Conservation (phyloP, 2,113 vertebrate species). For the Carettochelys insculpta region DNA sequence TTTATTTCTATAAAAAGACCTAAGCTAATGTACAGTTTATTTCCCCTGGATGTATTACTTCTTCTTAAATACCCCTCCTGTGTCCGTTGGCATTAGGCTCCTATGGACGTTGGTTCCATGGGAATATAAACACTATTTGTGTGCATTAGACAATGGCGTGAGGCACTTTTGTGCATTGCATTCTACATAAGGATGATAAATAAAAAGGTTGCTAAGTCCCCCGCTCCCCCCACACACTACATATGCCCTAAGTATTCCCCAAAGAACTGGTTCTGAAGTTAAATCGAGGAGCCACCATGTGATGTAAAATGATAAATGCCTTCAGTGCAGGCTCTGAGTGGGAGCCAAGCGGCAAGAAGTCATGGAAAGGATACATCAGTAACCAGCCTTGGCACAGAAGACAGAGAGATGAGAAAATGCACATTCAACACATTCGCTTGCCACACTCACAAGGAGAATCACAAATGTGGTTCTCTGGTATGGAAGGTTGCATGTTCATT, state of each 20-base stretch:
- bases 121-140: neutral
- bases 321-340: neutral
- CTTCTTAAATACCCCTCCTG: neutral
- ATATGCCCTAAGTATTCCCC: neutral
- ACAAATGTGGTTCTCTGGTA: conserved; percentile 24
- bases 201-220: neutral
- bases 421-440: neutral
- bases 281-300: neutral
- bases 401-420: neutral
- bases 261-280: neutral
- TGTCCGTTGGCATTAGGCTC: neutral
- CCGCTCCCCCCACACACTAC: neutral
- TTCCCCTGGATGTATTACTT: neutral
- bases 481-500: neutral
- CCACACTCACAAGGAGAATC: conserved; percentile 6
- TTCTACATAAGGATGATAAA: neutral
- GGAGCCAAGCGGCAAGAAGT: neutral
- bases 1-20: neutral
- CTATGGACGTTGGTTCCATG: neutral
- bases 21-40: neutral
- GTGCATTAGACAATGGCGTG: neutral
- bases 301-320: neutral
- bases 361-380: neutral
- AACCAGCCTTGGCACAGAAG: neutral
- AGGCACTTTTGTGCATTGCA: neutral